Conservation (phyloP, 2,888 invertebrate genomes). For the Acleris literana region DNA sequence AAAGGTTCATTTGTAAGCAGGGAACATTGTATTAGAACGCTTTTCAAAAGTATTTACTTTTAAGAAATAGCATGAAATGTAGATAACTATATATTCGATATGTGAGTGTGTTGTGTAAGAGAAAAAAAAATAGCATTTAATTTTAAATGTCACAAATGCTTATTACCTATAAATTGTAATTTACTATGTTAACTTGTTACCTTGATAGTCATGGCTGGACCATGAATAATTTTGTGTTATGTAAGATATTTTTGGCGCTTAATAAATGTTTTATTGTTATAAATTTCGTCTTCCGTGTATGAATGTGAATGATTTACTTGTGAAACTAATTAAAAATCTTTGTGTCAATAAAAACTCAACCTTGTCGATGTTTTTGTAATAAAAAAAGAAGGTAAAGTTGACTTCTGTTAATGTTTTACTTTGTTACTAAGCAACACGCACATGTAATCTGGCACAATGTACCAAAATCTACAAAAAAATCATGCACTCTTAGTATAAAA, state of each 20-base stretch:
- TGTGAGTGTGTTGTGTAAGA: slow-evolving; percentile 53
- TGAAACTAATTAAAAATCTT: slow-evolving; percentile 12
- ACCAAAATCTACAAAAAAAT: slow-evolving; percentile 2
- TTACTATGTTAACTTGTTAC: slow-evolving; percentile 41
- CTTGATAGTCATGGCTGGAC: slow-evolving; percentile 58
- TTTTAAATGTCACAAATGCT: slow-evolving; percentile 48
- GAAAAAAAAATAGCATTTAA: slow-evolving; percentile 48
- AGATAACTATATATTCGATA: slow-evolving; percentile 52
- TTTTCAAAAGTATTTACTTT: slow-evolving; percentile 53
- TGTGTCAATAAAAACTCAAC: slow-evolving; percentile 23
- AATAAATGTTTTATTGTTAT: slow-evolving; percentile 41
- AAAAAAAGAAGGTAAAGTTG: not conserved
- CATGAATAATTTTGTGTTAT: slow-evolving; percentile 43
- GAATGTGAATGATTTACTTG: slow-evolving; percentile 39
- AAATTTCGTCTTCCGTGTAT: slow-evolving; percentile 55
- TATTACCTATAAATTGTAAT: slow-evolving; percentile 43
- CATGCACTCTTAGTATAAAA: slow-evolving; percentile 29
- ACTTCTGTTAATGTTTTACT: not conserved
- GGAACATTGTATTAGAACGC: slow-evolving; percentile 43
- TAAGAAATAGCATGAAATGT: slow-evolving; percentile 50
- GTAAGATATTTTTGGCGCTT: slow-evolving; percentile 35
- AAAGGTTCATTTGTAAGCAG: slow-evolving; percentile 42
- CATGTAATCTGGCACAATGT: slow-evolving; percentile 28
- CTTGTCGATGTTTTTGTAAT: slow-evolving; percentile 3
- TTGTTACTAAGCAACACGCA: slow-evolving; percentile 21